Conservation (phyloP, 2,888 invertebrate species). For the Antitype chi region DNA sequence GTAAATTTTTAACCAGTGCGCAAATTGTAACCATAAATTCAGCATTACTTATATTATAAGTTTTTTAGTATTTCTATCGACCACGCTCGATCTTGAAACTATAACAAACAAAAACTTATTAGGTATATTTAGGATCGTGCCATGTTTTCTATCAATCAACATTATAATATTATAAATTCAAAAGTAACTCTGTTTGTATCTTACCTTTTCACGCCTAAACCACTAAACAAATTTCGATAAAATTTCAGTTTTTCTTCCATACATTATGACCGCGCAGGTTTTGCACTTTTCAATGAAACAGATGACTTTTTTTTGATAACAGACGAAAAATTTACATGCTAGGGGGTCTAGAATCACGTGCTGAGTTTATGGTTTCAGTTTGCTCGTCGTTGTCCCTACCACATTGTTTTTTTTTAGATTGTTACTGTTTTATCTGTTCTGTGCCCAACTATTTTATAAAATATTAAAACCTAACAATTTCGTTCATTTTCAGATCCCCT, state of each 20-base stretch:
- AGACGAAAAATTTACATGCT: no score
- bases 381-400: no score
- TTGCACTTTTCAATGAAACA: no score
- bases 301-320: no score
- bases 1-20: no score
- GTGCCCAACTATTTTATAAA: no score
- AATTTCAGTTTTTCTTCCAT: background rate
- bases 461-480: background rate
- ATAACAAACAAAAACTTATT: background rate
- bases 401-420: no score
- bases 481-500: conserved; percentile 67
- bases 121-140: background rate
- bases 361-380: no score
- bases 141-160: background rate
- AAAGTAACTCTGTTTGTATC: background rate
- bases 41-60: no score
- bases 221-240: background rate
- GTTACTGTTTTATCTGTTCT: no score
- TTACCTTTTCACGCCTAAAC: background rate
- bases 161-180: background rate
- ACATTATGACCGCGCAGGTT: no score
- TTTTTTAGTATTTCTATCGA: background rate
- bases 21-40: background rate
- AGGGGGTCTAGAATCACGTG: no score
- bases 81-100: background rate